These are phyloP conservation scores for Anagyrus pseudococci DNA, from an alignment of 2,888 invertebrate genomes.

Conservation along the genomic window DNA sequence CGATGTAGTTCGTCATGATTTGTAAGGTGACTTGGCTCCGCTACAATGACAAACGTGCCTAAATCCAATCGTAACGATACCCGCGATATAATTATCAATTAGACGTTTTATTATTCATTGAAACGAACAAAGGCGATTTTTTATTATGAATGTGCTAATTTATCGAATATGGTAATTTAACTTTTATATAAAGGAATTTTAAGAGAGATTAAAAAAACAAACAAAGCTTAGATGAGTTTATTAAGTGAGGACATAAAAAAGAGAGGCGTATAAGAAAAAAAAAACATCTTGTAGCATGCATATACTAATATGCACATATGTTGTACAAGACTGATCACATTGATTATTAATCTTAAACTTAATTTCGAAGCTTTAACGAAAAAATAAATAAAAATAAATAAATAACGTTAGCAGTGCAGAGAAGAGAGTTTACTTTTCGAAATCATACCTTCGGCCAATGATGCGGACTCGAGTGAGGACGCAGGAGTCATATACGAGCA, in stretches of 20 bases:
- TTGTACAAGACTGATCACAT: slow-evolving; percentile 29
- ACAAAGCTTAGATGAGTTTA: slow-evolving; percentile 27
- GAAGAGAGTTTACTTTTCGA: neutral
- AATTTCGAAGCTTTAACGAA: slow-evolving; percentile 22
- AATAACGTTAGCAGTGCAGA: slow-evolving; percentile 25
- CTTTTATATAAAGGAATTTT: slow-evolving; percentile 15
- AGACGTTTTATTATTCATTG: neutral
- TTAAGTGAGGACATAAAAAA: too few relatives aligned
- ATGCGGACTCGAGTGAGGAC: too few relatives aligned
- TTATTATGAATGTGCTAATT: slow-evolving; percentile 27
- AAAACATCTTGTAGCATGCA: slow-evolving; percentile 11
- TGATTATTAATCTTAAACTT: slow-evolving; percentile 24
- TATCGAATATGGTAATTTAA: slow-evolving; percentile 30
- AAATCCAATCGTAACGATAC: too few relatives aligned
- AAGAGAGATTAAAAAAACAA: too few relatives aligned
- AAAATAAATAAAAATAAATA: too few relatives aligned
- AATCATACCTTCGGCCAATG: neutral
- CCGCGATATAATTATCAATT: too few relatives aligned
- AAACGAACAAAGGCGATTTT: neutral
- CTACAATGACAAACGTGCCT: too few relatives aligned
- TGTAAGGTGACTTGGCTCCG: too few relatives aligned
- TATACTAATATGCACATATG: slow-evolving; percentile 11
- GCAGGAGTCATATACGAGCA: too few relatives aligned
- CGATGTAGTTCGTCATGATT: neutral
- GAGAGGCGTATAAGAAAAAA: neutral